Conservation (phyloP, 2,113 vertebrate genomes). For the Chrysochloris asiatica region DNA sequence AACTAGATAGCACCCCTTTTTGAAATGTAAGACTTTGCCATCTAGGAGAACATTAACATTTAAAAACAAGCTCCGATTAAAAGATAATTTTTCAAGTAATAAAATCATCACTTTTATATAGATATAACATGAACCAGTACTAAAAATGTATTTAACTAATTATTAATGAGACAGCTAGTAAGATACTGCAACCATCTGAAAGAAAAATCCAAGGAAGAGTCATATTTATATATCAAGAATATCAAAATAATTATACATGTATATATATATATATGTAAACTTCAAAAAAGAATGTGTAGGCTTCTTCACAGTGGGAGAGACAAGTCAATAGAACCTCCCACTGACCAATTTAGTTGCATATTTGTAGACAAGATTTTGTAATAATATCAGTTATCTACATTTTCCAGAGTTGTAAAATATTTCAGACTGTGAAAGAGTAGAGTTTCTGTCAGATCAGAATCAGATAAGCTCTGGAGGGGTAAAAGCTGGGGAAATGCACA, state of each 20-base stretch:
- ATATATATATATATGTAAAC: too few species aligned
- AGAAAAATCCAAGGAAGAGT: background rate
- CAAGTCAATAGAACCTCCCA: background rate
- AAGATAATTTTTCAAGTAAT: background rate
- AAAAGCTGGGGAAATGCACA: background rate
- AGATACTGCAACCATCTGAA: background rate
- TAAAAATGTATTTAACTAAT: background rate
- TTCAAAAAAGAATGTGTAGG: too few species aligned
- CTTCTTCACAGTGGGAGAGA: background rate
- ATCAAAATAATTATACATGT: background rate
- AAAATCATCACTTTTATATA: background rate
- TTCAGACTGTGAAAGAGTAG: background rate
- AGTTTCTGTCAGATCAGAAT: background rate
- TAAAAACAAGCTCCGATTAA: background rate
- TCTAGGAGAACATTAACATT: background rate
- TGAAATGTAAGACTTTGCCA: background rate
- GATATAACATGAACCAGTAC: background rate
- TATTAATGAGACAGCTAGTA: background rate
- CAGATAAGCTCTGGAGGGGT: background rate
- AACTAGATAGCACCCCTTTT: background rate
- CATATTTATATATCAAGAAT: background rate
- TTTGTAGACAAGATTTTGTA: background rate
- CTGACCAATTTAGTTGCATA: background rate
- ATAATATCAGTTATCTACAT: conserved; percentile 3
- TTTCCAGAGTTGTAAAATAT: background rate